A percentile compares a stretch with the other conserved stretches of the same genome.
These are phyloP conservation scores for Drosophila grimshawi DNA, from an alignment of 1,140 invertebrate genomes.

Conservation along the genomic window DNA sequence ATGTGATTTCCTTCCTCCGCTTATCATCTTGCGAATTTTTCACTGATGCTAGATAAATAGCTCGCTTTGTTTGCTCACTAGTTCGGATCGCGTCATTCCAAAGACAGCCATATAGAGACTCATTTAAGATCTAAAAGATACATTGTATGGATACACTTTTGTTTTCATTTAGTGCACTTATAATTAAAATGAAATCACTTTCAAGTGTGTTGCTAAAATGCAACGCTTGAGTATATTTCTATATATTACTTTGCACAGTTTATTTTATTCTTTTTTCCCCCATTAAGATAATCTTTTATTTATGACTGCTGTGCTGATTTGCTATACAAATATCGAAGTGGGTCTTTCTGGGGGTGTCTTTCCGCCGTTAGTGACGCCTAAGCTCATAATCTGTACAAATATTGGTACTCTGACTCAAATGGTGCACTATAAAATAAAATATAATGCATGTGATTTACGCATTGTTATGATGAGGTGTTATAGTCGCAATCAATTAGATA, in stretches of 20 bases:
- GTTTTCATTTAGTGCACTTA: constrained; percentile 26
- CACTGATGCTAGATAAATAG: constrained; percentile 38
- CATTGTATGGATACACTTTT: constrained; percentile 18
- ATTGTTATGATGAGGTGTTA: neutral
- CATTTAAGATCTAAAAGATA: neutral
- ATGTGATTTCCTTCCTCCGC: constrained; percentile 55
- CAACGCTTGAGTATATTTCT: constrained; percentile 7
- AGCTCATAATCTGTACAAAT: constrained; percentile 55
- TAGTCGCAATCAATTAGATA: neutral
- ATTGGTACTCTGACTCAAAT: constrained; percentile 54
- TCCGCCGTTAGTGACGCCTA: constrained; percentile 5
- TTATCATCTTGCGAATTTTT: constrained; percentile 47
- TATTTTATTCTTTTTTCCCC: constrained; percentile 5
- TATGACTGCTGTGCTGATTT: constrained; percentile 44
- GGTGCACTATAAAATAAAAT: constrained; percentile 5
- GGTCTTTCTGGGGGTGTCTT: neutral
- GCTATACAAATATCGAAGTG: constrained; percentile 42
- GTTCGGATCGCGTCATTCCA: constrained; percentile 21
- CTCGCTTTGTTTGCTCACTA: constrained; percentile 33
- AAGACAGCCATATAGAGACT: neutral
- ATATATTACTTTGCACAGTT: constrained; percentile 35
- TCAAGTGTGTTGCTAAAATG: constrained; percentile 29
- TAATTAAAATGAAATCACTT: constrained; percentile 5
- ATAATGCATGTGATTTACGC: constrained; percentile 3
- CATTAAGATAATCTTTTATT: constrained; percentile 51